Percentiles rank a stretch among this genome's conserved stretches.
These are phyloP conservation scores for Eptesicus fuscus DNA, from an alignment of 2,113 vertebrate species.

Conservation along the genomic window DNA sequence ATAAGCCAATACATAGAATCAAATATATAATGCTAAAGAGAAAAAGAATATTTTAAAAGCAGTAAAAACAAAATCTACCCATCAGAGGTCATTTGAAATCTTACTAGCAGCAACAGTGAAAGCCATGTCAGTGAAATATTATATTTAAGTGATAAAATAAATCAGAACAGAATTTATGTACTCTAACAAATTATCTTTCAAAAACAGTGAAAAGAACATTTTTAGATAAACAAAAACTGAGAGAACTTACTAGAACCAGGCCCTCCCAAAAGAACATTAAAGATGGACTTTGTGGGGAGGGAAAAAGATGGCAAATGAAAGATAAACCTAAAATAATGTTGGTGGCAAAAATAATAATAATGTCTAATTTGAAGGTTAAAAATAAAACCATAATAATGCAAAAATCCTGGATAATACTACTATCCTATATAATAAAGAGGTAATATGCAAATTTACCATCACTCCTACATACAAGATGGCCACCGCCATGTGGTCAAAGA, in stretches of 20 bases:
- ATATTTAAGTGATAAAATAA: not conserved
- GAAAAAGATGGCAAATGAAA: not conserved
- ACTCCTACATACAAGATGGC: too few species aligned
- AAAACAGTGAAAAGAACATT: not conserved
- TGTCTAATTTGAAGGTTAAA: not conserved
- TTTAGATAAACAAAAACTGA: not conserved
- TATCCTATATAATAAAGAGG: too few species aligned
- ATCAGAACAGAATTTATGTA: not conserved
- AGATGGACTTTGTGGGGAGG: not conserved
- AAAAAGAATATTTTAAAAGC: not conserved
- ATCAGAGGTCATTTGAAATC: not conserved
- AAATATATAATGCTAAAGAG: not conserved
- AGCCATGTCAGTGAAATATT: not conserved
- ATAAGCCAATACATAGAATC: not conserved
- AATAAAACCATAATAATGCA: not conserved
- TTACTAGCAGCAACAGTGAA: not conserved
- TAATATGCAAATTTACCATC: too few species aligned
- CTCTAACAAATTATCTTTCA: not conserved
- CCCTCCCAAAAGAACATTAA: not conserved
- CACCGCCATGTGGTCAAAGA: too few species aligned
- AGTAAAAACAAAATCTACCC: not conserved
- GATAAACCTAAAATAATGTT: not conserved
- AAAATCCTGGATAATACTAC: not conserved
- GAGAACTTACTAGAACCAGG: not conserved
- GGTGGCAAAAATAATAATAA: not conserved